Evolutionary conservation across 2,797 vertebrate genomes (phyloP).

Genomic region (Melanotaenia trifasciata): DNA sequence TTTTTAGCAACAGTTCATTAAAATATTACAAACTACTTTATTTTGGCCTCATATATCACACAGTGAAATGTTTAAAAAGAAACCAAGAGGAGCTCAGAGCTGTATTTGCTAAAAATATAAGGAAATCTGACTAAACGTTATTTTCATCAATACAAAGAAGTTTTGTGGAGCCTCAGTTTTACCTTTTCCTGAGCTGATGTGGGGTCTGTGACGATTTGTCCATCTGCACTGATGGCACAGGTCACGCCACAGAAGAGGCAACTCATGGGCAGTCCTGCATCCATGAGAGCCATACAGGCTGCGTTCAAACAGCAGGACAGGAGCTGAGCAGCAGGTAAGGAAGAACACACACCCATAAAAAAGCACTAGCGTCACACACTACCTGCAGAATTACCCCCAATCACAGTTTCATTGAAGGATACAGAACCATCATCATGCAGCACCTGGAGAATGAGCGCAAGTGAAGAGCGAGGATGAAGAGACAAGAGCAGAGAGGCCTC

Average conservation of each 20-base stretch:
- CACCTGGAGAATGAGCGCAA: slow-evolving; percentile 89
- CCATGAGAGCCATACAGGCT: slow-evolving; percentile 91
- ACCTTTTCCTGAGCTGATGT: slow-evolving; percentile 90
- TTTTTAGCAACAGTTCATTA: too few species aligned
- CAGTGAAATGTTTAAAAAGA: too few species aligned
- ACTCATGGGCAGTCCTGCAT: slow-evolving; percentile 89
- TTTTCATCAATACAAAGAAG: neutral
- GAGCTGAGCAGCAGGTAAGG: slow-evolving; percentile 81
- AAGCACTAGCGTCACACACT: neutral
- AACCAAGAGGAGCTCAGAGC: too few species aligned
- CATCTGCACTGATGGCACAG: slow-evolving; percentile 85
- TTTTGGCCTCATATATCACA: too few species aligned
- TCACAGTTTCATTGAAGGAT: slow-evolving; percentile 81
- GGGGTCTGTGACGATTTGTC: slow-evolving; percentile 87
- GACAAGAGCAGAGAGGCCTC: slow-evolving; percentile 86
- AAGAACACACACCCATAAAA: slow-evolving; percentile 17
- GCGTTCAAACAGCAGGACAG: slow-evolving; percentile 90
- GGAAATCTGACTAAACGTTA: too few species aligned
- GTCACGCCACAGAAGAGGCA: slow-evolving; percentile 91
- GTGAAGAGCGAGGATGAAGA: slow-evolving; percentile 91
- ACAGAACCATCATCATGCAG: slow-evolving; percentile 90
- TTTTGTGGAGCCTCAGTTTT: neutral
- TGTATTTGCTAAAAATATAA: too few species aligned
- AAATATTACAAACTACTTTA: too few species aligned
- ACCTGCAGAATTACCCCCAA: neutral